Percentiles rank a stretch among this genome's conserved stretches.
These are phyloP conservation scores for Criorhina ranunculi DNA, from an alignment of 2,888 invertebrate species.

Conservation along the genomic window DNA sequence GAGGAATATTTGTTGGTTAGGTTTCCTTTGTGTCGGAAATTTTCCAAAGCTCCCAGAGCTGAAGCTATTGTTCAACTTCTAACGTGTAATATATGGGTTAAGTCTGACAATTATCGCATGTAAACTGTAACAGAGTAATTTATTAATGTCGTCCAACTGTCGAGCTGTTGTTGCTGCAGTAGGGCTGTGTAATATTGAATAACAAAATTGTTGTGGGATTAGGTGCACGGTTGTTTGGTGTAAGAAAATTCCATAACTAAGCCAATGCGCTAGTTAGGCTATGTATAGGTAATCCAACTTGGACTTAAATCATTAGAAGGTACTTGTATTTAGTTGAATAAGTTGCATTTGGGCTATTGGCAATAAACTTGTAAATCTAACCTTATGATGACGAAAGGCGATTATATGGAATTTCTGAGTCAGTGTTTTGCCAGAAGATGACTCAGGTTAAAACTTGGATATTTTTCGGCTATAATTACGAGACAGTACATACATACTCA, in stretches of 20 bases:
- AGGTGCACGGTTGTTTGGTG: background rate
- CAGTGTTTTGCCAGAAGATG: background rate
- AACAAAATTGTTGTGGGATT: constrained; percentile 24
- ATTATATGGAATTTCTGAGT: background rate
- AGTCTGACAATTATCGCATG: constrained; percentile 51
- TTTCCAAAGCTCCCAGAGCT: constrained; percentile 31
- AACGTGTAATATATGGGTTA: constrained; percentile 51
- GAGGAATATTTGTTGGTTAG: background rate
- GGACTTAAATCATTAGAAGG: constrained; percentile 12
- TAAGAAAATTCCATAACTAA: constrained; percentile 2
- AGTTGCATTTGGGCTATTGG: constrained; percentile 15
- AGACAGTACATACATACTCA: no score
- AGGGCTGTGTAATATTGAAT: constrained; percentile 23
- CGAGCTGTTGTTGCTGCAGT: constrained; percentile 10
- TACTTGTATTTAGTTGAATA: background rate
- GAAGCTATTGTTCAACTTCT: constrained; percentile 42
- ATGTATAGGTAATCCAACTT: background rate
- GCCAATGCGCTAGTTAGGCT: constrained; percentile 1
- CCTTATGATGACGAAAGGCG: background rate
- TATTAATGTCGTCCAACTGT: constrained; percentile 24
- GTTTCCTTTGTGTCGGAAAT: constrained; percentile 45
- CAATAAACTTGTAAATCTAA: background rate
- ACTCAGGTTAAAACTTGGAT: background rate
- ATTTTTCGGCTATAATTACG: no score
- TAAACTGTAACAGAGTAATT: constrained; percentile 51